Conservation (phyloP, 2,888 invertebrate genomes). For the Ligdia adustata region DNA sequence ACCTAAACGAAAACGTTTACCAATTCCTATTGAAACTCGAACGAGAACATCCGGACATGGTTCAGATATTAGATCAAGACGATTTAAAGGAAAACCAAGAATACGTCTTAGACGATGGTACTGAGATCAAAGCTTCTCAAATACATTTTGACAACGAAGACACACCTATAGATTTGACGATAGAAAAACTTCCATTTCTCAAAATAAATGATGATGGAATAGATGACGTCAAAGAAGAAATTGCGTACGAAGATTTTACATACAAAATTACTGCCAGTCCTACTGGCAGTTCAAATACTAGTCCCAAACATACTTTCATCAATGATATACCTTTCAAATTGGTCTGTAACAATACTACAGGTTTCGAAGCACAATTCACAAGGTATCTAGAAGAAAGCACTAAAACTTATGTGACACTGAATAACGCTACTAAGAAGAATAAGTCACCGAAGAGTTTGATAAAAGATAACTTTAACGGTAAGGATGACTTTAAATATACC, state of each 20-base stretch:
- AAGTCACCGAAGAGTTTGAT: constrained; percentile 65
- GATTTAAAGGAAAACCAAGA: constrained; percentile 56
- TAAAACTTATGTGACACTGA: constrained; percentile 61
- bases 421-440: constrained; percentile 52
- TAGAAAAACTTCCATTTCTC: constrained; percentile 70
- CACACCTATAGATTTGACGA: constrained; percentile 61
- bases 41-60: constrained; percentile 31
- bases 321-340: constrained; percentile 71
- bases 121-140: constrained; percentile 75
- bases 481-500: constrained; percentile 59
- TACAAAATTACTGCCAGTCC: constrained; percentile 70
- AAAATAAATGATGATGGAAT: constrained; percentile 55
- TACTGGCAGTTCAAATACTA: constrained; percentile 51
- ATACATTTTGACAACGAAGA: constrained; percentile 80
- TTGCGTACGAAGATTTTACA: constrained; percentile 47
- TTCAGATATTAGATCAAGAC: constrained; percentile 46
- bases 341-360: constrained; percentile 64
- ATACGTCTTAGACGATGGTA: constrained; percentile 74
- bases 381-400: constrained; percentile 64
- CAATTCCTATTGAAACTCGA: constrained; percentile 67
- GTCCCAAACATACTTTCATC: constrained; percentile 62
- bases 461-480: constrained; percentile 51
- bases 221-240: constrained; percentile 39
- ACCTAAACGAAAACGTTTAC: constrained; percentile 69
- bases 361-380: constrained; percentile 70